A percentile compares a stretch with the other conserved stretches of the same genome.
phyloP scores from a whole-genome alignment of 2,888 invertebrate species.

The Mimas tiliae region DNA sequence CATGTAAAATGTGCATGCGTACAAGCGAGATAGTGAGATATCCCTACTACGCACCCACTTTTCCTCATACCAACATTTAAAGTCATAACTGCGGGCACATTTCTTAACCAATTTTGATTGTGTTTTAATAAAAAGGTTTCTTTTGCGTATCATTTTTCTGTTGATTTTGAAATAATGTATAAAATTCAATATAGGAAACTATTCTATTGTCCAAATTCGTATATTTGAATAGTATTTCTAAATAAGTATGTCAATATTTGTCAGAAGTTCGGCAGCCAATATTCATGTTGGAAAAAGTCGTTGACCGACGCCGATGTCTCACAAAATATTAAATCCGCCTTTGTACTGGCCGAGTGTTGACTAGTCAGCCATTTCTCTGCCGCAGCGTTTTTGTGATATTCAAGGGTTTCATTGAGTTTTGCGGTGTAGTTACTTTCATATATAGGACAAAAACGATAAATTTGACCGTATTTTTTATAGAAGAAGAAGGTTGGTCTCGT shows the following conservation, averaged over 20 bases:
- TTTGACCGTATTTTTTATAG: not conserved
- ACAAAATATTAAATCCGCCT: conserved; percentile 7
- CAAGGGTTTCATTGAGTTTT: not conserved
- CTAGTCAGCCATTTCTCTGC: not conserved
- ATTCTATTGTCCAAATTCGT: not conserved
- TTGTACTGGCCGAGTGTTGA: not conserved
- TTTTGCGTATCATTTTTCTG: too few relatives aligned
- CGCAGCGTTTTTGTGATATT: not conserved
- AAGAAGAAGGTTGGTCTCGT: too few relatives aligned
- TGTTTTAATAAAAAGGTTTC: too few relatives aligned
- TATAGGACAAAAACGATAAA: not conserved
- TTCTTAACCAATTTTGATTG: too few relatives aligned
- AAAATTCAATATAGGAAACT: too few relatives aligned
- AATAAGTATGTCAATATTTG: not conserved
- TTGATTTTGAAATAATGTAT: too few relatives aligned
- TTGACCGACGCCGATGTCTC: conserved; percentile 1
- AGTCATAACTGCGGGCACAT: too few relatives aligned
- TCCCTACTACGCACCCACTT: too few relatives aligned
- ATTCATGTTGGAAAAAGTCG: conserved; percentile 1
- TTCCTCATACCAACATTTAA: too few relatives aligned
- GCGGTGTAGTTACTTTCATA: not conserved
- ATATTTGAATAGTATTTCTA: not conserved
- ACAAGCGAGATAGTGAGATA: too few relatives aligned
- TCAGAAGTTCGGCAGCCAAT: not conserved
- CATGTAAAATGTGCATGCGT: too few relatives aligned